Conservation (phyloP, 2,113 vertebrate genomes). For the Ahaetulla prasina region DNA sequence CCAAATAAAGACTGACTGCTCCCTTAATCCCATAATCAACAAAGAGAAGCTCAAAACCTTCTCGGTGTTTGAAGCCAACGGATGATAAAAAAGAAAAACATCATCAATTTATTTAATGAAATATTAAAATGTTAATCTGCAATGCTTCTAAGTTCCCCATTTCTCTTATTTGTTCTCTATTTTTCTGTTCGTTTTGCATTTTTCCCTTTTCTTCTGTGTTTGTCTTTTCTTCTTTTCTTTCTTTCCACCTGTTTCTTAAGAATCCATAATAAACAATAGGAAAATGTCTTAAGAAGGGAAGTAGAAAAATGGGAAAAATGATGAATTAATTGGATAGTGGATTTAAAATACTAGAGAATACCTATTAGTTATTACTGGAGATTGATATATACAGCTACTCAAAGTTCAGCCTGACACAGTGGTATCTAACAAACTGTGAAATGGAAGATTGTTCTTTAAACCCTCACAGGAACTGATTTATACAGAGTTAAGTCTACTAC, state of each 20-base stretch:
- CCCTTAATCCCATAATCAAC: not conserved
- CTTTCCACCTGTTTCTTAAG: not conserved
- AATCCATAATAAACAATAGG: not conserved
- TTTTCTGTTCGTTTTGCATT: not conserved
- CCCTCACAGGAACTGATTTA: not conserved
- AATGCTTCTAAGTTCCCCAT: not conserved
- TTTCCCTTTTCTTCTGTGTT: not conserved
- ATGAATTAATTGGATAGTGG: not conserved
- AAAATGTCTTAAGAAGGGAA: not conserved
- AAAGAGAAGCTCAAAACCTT: not conserved
- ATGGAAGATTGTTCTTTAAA: not conserved
- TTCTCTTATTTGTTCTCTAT: not conserved
- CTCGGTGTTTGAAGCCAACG: not conserved
- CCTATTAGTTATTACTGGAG: not conserved
- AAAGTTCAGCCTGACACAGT: not conserved
- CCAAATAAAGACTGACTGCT: not conserved
- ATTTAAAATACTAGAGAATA: not conserved
- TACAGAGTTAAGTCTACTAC: not conserved
- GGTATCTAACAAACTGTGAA: not conserved
- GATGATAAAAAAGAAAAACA: not conserved
- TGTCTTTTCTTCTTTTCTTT: not conserved
- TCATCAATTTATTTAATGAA: not conserved
- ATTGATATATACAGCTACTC: not conserved
- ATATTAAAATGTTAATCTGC: not conserved
- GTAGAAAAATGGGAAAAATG: not conserved